These are phyloP conservation scores for Parauchenoglanis ngamensis DNA, from an alignment of 2,797 vertebrate genomes.

Conservation along the genomic window DNA sequence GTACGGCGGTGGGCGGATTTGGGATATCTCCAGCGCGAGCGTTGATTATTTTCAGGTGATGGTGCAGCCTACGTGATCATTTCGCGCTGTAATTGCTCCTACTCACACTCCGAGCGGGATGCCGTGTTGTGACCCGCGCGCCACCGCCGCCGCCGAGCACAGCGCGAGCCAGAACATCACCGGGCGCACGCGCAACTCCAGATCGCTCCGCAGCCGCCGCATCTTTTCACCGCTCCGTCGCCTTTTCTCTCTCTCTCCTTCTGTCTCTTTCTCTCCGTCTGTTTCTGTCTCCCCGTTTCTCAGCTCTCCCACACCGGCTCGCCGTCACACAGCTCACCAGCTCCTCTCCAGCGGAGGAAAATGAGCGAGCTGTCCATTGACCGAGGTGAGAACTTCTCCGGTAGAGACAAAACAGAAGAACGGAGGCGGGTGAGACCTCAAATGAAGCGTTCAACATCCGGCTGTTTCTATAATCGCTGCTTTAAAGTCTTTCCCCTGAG, in stretches of 20 bases:
- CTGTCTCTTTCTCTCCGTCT: constrained; percentile 1
- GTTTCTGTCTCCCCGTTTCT: background rate
- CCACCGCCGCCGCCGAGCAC: constrained; percentile 76
- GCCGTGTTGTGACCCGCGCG: constrained; percentile 87
- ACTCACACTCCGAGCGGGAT: constrained; percentile 98
- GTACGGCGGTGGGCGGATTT: background rate
- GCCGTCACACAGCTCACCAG: constrained; percentile 63
- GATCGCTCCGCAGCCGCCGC: constrained; percentile 50
- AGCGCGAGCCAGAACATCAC: constrained; percentile 80
- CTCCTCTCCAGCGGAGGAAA: constrained; percentile 33
- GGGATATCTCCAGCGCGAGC: background rate
- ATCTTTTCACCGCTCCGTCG: constrained; percentile 26
- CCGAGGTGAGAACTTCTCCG: constrained; percentile 49
- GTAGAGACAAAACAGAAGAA: constrained; percentile 60
- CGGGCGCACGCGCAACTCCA: constrained; percentile 72
- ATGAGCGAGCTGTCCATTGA: constrained; percentile 32
- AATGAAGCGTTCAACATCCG: constrained; percentile 15
- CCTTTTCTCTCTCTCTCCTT: constrained; percentile 41
- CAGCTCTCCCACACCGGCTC: constrained; percentile 52
- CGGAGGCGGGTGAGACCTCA: background rate
- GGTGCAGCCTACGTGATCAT: background rate
- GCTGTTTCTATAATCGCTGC: background rate
- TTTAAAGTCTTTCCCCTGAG: background rate
- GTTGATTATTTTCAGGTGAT: background rate
- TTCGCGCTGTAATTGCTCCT: constrained; percentile 11